Base-by-base conservation (phyloP, 2,888 invertebrate species). In the Ornithoptera alexandrae region DNA sequence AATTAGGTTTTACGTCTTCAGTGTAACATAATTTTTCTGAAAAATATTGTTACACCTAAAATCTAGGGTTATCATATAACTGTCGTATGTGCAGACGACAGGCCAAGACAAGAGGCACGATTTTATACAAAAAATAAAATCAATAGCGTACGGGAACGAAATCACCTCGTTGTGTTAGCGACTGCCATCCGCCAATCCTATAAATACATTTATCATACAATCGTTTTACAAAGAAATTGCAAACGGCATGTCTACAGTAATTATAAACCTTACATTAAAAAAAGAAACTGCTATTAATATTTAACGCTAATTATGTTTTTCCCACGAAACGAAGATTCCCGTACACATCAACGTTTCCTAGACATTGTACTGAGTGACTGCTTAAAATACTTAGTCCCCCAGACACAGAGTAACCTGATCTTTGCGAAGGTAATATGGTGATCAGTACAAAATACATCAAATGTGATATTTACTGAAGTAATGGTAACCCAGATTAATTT, bases 41-140 rank as follows among this genome's bases (percentile, higher is more conserved):
- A 84, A 83, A 81, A 84, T 80, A 86, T 83, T 78, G 81, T 84
- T 85, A 84, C 82, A 83, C 80, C 86, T 88, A 89, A 82, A 50
- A 85, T 86, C 85, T 87, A 87, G 83, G 87, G 83, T 84, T 85
- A 75, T 84, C 85, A 82, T 85, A 85, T 85, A 85, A 86, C 84
- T 89, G 89, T 87, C 89, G 85, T 85, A 87, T 81, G 84, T 77
- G 79, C 80, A 87, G 92, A 92, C 91, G 91, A 91, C 92, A 91
- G 92, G 92, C 92, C 92, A 92, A 92, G 92, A 91, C 92, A 86
- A 86, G 86, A 89, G 90, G 86, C 84, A 87, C 83, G 91, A 92
- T 91, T 91, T 91, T 92, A 92, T 89, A 90, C 90, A 91, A 89
- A 92, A 92, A 88, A 89, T 90, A 90, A 92, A 92, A 92, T 90